These are phyloP conservation scores for Embidobia sp. DNA, from an alignment of 2,888 invertebrate genomes.

Conservation along the genomic window DNA sequence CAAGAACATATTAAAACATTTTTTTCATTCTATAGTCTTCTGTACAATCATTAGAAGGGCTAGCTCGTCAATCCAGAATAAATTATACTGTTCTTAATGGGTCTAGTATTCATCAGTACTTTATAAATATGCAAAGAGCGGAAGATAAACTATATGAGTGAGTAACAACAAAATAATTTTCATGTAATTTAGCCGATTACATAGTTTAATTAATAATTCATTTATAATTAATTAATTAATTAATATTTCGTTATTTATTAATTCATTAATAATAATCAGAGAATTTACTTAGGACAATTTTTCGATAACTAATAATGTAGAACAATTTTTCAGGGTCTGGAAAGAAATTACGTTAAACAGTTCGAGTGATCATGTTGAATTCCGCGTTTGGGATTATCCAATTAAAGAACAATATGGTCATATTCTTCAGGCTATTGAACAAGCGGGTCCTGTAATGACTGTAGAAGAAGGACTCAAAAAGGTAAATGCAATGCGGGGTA, in stretches of 20 bases:
- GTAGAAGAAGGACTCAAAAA: conserved; percentile 89
- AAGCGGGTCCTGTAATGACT: conserved; percentile 87
- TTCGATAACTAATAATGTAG: too few relatives aligned
- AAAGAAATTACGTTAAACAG: conserved; percentile 93
- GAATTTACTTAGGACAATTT: neutral
- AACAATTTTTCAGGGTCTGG: conserved; percentile 88
- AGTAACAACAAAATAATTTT: conserved; percentile 57
- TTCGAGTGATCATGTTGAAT: conserved; percentile 89
- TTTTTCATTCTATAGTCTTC: conserved; percentile 84
- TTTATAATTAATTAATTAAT: too few relatives aligned
- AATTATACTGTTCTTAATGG: conserved; percentile 92
- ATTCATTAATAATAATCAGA: neutral
- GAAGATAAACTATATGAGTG: conserved; percentile 93
- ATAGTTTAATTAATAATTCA: too few relatives aligned
- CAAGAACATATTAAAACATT: too few relatives aligned
- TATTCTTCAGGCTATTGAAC: conserved; percentile 91
- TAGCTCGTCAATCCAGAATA: conserved; percentile 93
- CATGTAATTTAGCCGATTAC: too few relatives aligned
- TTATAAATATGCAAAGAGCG: conserved; percentile 95
- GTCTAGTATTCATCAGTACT: conserved; percentile 90
- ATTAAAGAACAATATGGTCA: conserved; percentile 95
- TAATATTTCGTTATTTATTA: too few relatives aligned
- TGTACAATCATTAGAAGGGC: conserved; percentile 92
- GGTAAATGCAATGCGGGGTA: too few relatives aligned
- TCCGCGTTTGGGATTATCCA: conserved; percentile 96